A percentile compares a stretch with the other conserved stretches of the same genome.
These are phyloP conservation scores for Cryptophagus acutangulus DNA, from an alignment of 2,888 invertebrate species.

Conservation along the genomic window DNA sequence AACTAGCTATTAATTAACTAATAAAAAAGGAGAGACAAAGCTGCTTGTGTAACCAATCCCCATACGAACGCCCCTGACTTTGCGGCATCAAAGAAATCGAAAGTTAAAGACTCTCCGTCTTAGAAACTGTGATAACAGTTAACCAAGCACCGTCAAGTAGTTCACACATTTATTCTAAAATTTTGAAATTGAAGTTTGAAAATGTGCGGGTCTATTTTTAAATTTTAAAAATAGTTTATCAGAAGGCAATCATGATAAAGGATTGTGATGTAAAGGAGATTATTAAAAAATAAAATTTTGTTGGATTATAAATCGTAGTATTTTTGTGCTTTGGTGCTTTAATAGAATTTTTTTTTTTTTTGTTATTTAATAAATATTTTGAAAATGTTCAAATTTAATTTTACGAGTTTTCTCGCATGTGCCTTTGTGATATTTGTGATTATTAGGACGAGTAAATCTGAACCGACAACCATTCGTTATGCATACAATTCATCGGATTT, in stretches of 20 bases:
- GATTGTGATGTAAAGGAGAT: too few species aligned
- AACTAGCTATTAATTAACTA: too few species aligned
- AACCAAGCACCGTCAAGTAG: slow-evolving; percentile 15
- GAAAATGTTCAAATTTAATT: slow-evolving; percentile 12
- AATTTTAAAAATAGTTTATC: too few species aligned
- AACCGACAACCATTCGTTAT: slow-evolving; percentile 29
- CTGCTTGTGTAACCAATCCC: too few species aligned
- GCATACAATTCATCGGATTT: slow-evolving; percentile 45
- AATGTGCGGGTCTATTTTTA: too few species aligned
- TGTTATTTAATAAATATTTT: background rate
- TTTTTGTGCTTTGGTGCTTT: background rate
- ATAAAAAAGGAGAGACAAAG: too few species aligned
- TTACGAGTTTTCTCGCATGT: slow-evolving; percentile 17
- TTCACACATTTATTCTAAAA: too few species aligned
- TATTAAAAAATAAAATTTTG: too few species aligned
- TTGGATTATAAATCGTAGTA: too few species aligned
- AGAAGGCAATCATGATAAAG: too few species aligned
- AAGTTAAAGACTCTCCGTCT: slow-evolving; percentile 14
- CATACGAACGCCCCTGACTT: slow-evolving; percentile 5
- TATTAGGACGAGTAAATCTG: slow-evolving; percentile 18
- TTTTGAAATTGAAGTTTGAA: too few species aligned
- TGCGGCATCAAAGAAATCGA: slow-evolving; percentile 19
- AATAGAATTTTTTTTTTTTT: slow-evolving; percentile 1
- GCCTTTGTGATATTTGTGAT: too few species aligned
- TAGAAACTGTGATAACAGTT: slow-evolving; percentile 21